Evolutionary conservation across 1,140 invertebrate genomes (phyloP), one percentile per base, ranked within the genome.

Genomic region (Hetaerina americana): DNA sequence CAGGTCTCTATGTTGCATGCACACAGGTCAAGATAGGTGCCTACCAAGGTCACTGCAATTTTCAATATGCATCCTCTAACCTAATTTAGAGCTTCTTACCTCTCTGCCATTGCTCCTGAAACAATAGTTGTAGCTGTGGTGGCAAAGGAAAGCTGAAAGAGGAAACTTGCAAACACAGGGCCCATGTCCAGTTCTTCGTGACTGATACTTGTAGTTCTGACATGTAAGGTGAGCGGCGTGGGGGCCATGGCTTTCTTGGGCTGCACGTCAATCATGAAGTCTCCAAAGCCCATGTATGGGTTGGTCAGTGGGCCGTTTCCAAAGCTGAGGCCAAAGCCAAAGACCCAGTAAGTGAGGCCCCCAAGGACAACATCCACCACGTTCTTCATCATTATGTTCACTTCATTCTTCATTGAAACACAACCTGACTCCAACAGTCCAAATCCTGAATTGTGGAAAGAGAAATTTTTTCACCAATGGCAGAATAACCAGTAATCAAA

Each of bases 321-420:
- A 74, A 86, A 87, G 76, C 84, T 86, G n/a, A 87, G 76, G 0
- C 84, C 84, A 76, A 84, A 87, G 1, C 86, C 86, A 77, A 86
- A 85, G 74, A 84, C 79, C 86, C 87, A 87, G 76, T 87, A 88
- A 0, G 84, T 85, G 5, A 96, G 79, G 69, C 94, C 95, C 18
- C 95, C 95, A 1, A 97, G 85, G 10, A 95, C 91, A 70, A 97
- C 93, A 75, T 97, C 94, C 0, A 93, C 92, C 0, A 95, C 88
- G 77, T 97, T 97, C 80, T 96, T 96, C 91, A 96, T 94, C 94
- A 96, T 96, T n/a, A 96, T 96, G 77, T 96, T 96, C 0, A 95
- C 93, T 85, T 96, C 95, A 77, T 96, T 96, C 81, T 96, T 97
- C 27, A 93, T 85, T 0, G 92, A 94, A 0, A 96, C 94, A 76